These are phyloP conservation scores for Spatulosminthurus flaviceps DNA, from an alignment of 2,888 invertebrate genomes.

Conservation along the genomic window DNA sequence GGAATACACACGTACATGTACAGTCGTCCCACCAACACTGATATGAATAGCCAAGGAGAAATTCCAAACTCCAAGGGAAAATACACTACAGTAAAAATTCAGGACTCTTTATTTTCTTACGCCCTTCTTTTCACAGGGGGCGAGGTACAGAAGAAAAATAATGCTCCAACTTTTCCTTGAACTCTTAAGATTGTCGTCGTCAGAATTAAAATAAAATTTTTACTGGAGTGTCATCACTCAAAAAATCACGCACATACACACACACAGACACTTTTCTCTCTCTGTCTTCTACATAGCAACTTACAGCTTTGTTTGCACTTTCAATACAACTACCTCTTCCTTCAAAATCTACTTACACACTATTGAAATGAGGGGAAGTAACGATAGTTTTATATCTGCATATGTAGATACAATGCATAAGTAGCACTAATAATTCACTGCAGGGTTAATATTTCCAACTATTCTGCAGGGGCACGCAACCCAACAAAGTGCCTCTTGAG, in stretches of 20 bases:
- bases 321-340: slow-evolving; percentile 18
- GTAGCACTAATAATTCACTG: no score
- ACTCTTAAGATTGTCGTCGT: not conserved
- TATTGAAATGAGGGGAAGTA: not conserved
- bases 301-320: slow-evolving; percentile 32
- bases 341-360: slow-evolving; percentile 23
- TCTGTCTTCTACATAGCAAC: slow-evolving; percentile 3
- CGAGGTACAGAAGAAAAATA: slow-evolving; percentile 4
- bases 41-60: not conserved
- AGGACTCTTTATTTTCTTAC: not conserved
- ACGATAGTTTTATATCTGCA: not conserved
- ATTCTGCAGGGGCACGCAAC: slow-evolving; percentile 24
- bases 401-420: no score
- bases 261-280: slow-evolving; percentile 11
- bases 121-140: no score
- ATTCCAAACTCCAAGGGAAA: not conserved
- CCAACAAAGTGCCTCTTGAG: slow-evolving; percentile 9
- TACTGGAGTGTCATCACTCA: not conserved
- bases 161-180: not conserved
- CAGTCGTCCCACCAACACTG: not conserved
- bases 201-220: not conserved
- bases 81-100: not conserved
- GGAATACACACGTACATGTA: not conserved
- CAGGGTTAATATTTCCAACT: not conserved
- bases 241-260: not conserved